phyloP scores from a whole-genome alignment of 2,888 invertebrate species.

The Lypha dubia region DNA sequence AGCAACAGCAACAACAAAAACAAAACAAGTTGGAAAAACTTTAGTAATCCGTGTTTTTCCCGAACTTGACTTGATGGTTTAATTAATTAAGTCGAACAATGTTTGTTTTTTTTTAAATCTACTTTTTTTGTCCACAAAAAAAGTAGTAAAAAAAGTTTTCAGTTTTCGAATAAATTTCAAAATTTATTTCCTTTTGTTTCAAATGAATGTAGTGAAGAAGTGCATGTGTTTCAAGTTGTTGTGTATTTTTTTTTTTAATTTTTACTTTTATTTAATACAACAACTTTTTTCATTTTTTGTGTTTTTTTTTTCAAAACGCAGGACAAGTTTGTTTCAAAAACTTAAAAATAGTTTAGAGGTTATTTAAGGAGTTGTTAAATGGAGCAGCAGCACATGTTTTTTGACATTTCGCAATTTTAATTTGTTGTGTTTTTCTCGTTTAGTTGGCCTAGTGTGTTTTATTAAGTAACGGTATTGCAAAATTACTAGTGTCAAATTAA shows the following conservation, averaged over 20 bases:
- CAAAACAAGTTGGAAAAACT: slow-evolving; percentile 65
- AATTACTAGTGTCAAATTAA: slow-evolving; percentile 68
- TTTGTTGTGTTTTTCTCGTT: slow-evolving; percentile 33
- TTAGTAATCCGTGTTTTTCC: slow-evolving; percentile 70
- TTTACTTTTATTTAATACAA: slow-evolving; percentile 15
- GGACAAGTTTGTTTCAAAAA: slow-evolving; percentile 16
- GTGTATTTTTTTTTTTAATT: slow-evolving; percentile 1
- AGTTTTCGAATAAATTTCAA: slow-evolving; percentile 39
- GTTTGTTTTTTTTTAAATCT: slow-evolving; percentile 49
- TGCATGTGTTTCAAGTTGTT: not conserved
- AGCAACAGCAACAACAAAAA: slow-evolving; percentile 4
- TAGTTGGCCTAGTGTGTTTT: slow-evolving; percentile 41
- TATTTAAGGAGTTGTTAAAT: not conserved
- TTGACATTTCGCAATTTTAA: slow-evolving; percentile 63
- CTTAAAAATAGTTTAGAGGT: slow-evolving; percentile 69
- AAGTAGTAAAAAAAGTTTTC: slow-evolving; percentile 71
- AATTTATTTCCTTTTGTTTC: slow-evolving; percentile 20
- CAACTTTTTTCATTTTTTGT: slow-evolving; percentile 13
- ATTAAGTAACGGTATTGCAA: slow-evolving; percentile 73
- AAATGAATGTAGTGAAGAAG: not conserved
- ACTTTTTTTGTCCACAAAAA: slow-evolving; percentile 69
- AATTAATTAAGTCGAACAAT: slow-evolving; percentile 19
- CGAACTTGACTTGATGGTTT: slow-evolving; percentile 21
- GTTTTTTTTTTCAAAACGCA: not conserved
- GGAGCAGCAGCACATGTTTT: slow-evolving; percentile 70